Evolutionary conservation across 2,797 vertebrate species (phyloP).

Genomic region (Parauchenoglanis punctatus): DNA sequence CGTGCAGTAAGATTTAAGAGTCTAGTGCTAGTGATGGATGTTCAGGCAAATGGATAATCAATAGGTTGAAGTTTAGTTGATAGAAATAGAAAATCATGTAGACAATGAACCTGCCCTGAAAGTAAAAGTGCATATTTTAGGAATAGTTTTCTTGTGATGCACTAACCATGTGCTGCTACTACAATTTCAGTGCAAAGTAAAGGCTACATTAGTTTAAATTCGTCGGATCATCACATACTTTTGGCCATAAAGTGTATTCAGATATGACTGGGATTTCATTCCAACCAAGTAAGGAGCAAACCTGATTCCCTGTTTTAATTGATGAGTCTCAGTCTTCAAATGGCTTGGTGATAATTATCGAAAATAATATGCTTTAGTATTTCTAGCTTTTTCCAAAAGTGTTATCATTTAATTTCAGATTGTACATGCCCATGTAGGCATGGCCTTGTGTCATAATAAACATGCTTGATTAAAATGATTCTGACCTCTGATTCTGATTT

Average conservation of each 20-base stretch:
- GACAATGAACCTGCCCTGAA: neutral
- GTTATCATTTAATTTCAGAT: neutral
- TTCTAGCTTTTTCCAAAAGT: neutral
- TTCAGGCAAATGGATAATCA: neutral
- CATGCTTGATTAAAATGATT: neutral
- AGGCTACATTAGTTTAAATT: neutral
- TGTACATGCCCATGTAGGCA: too few species aligned
- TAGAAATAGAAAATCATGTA: neutral
- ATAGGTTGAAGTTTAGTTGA: neutral
- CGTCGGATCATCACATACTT: neutral
- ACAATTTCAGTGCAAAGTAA: neutral
- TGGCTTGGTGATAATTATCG: neutral
- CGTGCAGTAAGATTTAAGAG: conserved; percentile 16
- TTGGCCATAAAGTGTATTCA: neutral
- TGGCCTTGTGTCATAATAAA: neutral
- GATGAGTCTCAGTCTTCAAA: neutral
- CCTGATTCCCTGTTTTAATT: neutral
- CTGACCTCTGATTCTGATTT: neutral
- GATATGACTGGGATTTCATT: neutral
- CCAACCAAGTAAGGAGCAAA: neutral
- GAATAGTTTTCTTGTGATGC: neutral
- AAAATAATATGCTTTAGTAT: neutral
- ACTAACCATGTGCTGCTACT: neutral
- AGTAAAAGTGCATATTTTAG: neutral
- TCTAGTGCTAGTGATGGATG: neutral